Percentiles rank a stretch among this genome's conserved stretches.
phyloP scores from a whole-genome alignment of 2,888 invertebrate species.

The Agrenia bidenticulata region DNA sequence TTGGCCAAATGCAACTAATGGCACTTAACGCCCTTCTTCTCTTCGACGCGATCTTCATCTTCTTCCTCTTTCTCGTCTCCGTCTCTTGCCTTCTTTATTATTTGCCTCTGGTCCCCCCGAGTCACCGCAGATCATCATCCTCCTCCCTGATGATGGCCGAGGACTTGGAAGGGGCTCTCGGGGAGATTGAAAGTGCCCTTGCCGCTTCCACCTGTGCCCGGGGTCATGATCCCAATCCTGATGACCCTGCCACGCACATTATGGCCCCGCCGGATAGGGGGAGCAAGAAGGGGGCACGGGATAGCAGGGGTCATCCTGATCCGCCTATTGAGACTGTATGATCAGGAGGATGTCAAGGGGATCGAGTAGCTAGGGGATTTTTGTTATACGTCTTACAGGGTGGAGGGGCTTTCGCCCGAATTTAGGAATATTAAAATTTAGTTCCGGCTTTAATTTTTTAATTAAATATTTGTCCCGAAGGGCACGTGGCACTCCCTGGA shows the following conservation, averaged over 20 bases:
- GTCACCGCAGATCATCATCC: slow-evolving; percentile 31
- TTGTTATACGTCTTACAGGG: too few relatives aligned
- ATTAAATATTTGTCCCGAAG: too few relatives aligned
- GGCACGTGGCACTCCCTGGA: too few relatives aligned
- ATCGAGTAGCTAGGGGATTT: too few relatives aligned
- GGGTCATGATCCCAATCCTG: neutral
- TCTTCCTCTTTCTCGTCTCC: slow-evolving; percentile 80
- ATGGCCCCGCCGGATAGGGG: slow-evolving; percentile 40
- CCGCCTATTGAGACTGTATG: slow-evolving; percentile 51
- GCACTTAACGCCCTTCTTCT: slow-evolving; percentile 82
- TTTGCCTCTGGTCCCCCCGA: slow-evolving; percentile 61
- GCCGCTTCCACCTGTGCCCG: neutral
- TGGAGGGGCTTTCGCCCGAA: too few relatives aligned
- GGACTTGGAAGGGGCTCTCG: slow-evolving; percentile 1
- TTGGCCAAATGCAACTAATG: slow-evolving; percentile 70
- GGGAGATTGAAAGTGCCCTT: slow-evolving; percentile 7
- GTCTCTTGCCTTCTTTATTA: slow-evolving; percentile 81
- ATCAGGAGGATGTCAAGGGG: slow-evolving; percentile 9
- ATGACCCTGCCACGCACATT: slow-evolving; percentile 50
- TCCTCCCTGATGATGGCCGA: slow-evolving; percentile 22
- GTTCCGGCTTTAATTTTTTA: too few relatives aligned
- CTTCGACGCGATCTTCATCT: slow-evolving; percentile 85
- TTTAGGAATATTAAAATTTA: too few relatives aligned
- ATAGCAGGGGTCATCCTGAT: slow-evolving; percentile 38
- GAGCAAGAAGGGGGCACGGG: neutral